These are phyloP conservation scores for Phthorimaea operculella DNA, from an alignment of 1,140 invertebrate species.

Conservation along the genomic window DNA sequence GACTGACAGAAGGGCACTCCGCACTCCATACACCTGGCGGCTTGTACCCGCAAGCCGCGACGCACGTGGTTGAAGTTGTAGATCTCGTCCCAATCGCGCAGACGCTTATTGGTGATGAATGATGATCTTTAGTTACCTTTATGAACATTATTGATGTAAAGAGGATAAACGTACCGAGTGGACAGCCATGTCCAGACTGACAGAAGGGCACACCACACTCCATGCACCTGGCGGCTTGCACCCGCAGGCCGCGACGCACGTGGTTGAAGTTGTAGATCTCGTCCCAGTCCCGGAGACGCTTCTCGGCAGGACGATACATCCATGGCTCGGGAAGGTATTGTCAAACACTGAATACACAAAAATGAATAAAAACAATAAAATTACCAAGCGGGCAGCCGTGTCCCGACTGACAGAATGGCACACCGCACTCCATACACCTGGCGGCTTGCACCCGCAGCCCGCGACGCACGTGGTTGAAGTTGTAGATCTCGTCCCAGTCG, in stretches of 20 bases:
- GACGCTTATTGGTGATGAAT: constrained; percentile 82
- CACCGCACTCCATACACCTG: constrained; percentile 95
- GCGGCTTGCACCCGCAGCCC: constrained; percentile 93
- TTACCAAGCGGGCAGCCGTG: constrained; percentile 94
- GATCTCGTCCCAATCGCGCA: constrained; percentile 97
- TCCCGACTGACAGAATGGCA: constrained; percentile 96
- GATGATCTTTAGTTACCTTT: no score
- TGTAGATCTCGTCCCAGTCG: constrained; percentile 98
- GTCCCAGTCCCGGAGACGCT: no score
- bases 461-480: constrained; percentile 86
- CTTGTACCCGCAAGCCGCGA: constrained; percentile 90
- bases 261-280: constrained; percentile 93
- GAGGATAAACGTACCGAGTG: no score
- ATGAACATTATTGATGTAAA: no score
- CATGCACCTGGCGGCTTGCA: constrained; percentile 96
- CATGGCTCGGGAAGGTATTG: no score
- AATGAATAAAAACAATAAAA: no score
- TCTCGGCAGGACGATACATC: no score
- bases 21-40: constrained; percentile 95
- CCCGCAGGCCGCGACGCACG: constrained; percentile 87
- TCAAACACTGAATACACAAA: no score
- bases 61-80: constrained; percentile 89
- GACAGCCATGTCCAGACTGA: constrained; percentile 94
- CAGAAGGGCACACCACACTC: constrained; percentile 99
- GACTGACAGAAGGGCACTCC: constrained; percentile 99